Evolutionary conservation across 2,888 invertebrate species (phyloP).

Genomic region (Cordilura impudica): DNA sequence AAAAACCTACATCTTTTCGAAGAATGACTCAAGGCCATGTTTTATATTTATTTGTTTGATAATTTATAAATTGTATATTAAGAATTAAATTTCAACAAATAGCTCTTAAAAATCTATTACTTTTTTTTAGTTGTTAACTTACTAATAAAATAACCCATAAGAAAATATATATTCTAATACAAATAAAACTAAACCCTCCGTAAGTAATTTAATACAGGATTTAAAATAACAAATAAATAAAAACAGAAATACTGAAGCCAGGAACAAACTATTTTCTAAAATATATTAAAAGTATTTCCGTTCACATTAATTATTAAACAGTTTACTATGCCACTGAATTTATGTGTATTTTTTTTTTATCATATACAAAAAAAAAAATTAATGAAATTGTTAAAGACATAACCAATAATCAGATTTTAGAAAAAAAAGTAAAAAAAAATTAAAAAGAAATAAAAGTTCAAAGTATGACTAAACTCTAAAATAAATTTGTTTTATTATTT

Average conservation of each 20-base stretch:
- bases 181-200: conserved; percentile 37
- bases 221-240: background rate
- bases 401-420: too few relatives aligned
- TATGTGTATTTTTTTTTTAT: background rate
- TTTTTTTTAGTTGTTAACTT: conserved; percentile 22
- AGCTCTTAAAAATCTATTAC: conserved; percentile 14
- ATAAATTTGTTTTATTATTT: too few relatives aligned
- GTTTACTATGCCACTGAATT: background rate
- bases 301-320: background rate
- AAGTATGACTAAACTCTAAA: too few relatives aligned
- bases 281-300: background rate
- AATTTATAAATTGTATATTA: conserved; percentile 1
- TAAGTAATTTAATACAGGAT: background rate
- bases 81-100: background rate
- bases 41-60: background rate
- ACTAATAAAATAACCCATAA: too few relatives aligned
- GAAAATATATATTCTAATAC: conserved; percentile 16
- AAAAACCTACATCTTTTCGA: background rate
- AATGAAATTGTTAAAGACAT: too few relatives aligned
- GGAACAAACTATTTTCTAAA: conserved; percentile 6
- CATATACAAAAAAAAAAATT: too few relatives aligned
- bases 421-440: too few relatives aligned
- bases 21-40: background rate
- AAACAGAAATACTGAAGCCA: background rate
- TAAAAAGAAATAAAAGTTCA: too few relatives aligned